A percentile compares a stretch with the other conserved stretches of the same genome.
Evolutionary conservation across 2,888 invertebrate species (phyloP).

Genomic region (Drosophila hamatofila): DNA sequence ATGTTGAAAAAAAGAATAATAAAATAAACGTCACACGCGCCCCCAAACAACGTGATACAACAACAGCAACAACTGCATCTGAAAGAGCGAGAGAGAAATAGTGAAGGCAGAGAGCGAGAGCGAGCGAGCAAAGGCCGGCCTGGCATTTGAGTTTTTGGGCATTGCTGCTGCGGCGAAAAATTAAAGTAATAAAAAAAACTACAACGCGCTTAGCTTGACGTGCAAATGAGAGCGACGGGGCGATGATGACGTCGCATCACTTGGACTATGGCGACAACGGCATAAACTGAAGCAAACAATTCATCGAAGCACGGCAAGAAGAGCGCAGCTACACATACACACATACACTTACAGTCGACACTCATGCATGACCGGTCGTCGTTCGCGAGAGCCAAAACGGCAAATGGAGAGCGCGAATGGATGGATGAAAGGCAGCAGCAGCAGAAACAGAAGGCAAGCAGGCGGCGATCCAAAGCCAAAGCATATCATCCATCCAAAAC

Average conservation of each 20-base stretch:
- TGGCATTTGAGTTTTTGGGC: slow-evolving; percentile 54
- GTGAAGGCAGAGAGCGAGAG: slow-evolving; percentile 35
- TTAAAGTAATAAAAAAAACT: slow-evolving; percentile 72
- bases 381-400: slow-evolving; percentile 62
- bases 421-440: slow-evolving; percentile 50
- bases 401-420: slow-evolving; percentile 59
- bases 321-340: slow-evolving; percentile 45
- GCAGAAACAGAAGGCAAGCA: slow-evolving; percentile 28
- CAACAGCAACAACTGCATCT: slow-evolving; percentile 23
- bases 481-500: slow-evolving; percentile 82
- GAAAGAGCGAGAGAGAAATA: slow-evolving; percentile 25
- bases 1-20: slow-evolving; percentile 52
- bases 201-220: slow-evolving; percentile 70
- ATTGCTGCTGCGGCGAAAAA: slow-evolving; percentile 64
- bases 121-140: slow-evolving; percentile 47
- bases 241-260: slow-evolving; percentile 41
- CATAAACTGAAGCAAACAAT: slow-evolving; percentile 61
- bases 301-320: slow-evolving; percentile 61
- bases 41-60: slow-evolving; percentile 57
- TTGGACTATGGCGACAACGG: slow-evolving; percentile 32
- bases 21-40: slow-evolving; percentile 74
- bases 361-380: slow-evolving; percentile 64
- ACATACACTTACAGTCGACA: slow-evolving; percentile 31
- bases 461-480: slow-evolving; percentile 63
- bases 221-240: slow-evolving; percentile 73